phyloP scores from a whole-genome alignment of 2,888 invertebrate genomes.

The Polydrusus tereticollis region DNA sequence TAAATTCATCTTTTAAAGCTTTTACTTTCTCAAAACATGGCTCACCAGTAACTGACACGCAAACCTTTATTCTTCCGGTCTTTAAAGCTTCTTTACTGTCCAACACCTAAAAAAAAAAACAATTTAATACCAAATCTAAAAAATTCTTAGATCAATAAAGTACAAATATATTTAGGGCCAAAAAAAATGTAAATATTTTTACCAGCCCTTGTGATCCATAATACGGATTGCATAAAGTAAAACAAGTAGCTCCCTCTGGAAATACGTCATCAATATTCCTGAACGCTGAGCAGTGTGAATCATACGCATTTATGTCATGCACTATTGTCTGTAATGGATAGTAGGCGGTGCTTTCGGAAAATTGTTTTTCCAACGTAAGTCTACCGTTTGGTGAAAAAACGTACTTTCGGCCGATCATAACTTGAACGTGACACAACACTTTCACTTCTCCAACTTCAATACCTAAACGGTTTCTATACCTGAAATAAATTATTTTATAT shows the following conservation, averaged over 20 bases:
- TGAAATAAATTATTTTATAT: slow-evolving; percentile 59
- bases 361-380: slow-evolving; percentile 79
- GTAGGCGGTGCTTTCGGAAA: slow-evolving; percentile 73
- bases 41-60: slow-evolving; percentile 69
- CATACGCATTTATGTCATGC: slow-evolving; percentile 68
- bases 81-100: slow-evolving; percentile 70
- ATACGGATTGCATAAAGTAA: slow-evolving; percentile 81
- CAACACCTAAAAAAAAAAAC: slow-evolving; percentile 68
- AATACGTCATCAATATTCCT: slow-evolving; percentile 75
- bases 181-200: slow-evolving; percentile 48
- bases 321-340: slow-evolving; percentile 81
- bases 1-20: slow-evolving; percentile 60
- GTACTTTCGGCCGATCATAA: slow-evolving; percentile 79
- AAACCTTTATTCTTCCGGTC: slow-evolving; percentile 74
- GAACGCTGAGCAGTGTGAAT: slow-evolving; percentile 61
- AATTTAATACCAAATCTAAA: not conserved
- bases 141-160: too few relatives aligned
- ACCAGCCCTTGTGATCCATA: slow-evolving; percentile 87
- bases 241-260: slow-evolving; percentile 76
- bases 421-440: slow-evolving; percentile 78
- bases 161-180: too few relatives aligned
- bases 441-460: slow-evolving; percentile 80
- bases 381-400: slow-evolving; percentile 73
- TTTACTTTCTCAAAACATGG: slow-evolving; percentile 67
- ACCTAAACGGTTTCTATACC: slow-evolving; percentile 81